These are phyloP conservation scores for Kryptolebias marmoratus DNA, from an alignment of 2,113 vertebrate species.

Conservation along the genomic window DNA sequence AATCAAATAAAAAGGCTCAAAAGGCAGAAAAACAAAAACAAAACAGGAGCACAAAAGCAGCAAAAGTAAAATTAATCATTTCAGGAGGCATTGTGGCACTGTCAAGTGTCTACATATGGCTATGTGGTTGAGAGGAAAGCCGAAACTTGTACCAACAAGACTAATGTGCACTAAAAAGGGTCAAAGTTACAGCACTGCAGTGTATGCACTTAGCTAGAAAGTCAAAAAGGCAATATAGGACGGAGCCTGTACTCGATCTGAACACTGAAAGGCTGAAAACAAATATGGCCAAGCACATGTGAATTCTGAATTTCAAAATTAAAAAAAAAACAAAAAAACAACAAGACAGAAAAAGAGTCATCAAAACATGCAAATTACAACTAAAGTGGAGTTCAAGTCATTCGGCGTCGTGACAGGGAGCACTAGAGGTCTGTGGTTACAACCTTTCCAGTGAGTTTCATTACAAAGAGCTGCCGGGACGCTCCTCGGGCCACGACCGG, in stretches of 20 bases:
- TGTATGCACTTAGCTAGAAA: slow-evolving; percentile 27
- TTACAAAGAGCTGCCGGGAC: slow-evolving; percentile 12
- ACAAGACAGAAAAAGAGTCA: slow-evolving; percentile 13
- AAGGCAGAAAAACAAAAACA: not conserved
- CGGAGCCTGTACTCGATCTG: slow-evolving; percentile 18
- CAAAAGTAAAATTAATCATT: slow-evolving; percentile 33
- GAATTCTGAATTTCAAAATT: slow-evolving; percentile 12
- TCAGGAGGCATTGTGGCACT: slow-evolving; percentile 58
- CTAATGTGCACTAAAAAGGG: slow-evolving; percentile 16
- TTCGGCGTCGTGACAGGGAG: slow-evolving; percentile 16
- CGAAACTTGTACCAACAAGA: slow-evolving; percentile 50
- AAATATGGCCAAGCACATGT: slow-evolving; percentile 24
- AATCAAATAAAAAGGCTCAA: slow-evolving; percentile 6
- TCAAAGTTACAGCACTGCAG: slow-evolving; percentile 27
- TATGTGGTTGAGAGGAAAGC: slow-evolving; percentile 35
- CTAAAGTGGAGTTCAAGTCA: slow-evolving; percentile 26
- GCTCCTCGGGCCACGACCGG: slow-evolving; percentile 9
- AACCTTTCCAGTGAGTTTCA: slow-evolving; percentile 2
- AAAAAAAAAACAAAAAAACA: not conserved
- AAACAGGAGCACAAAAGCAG: slow-evolving; percentile 4
- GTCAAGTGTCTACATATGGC: slow-evolving; percentile 46
- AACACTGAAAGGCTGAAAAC: slow-evolving; percentile 43
- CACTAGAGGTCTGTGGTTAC: slow-evolving; percentile 22
- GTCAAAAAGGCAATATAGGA: slow-evolving; percentile 31
- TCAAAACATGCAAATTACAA: slow-evolving; percentile 28